Conservation (phyloP, 1,140 invertebrate species). For the Ericerus pela region DNA sequence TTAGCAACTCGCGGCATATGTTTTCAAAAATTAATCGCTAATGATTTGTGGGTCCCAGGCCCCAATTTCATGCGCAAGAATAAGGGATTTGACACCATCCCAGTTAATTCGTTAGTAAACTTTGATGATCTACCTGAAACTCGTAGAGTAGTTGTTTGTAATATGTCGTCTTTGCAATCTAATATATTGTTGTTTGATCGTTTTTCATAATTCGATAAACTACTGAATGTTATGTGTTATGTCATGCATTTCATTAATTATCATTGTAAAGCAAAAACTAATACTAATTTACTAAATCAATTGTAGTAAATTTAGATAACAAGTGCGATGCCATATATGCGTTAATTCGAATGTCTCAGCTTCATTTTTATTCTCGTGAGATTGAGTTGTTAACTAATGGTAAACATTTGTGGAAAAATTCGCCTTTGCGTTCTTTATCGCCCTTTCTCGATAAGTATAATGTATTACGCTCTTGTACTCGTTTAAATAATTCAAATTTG, state of each 20-base stretch:
- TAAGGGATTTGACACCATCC: background rate
- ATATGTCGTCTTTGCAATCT: background rate
- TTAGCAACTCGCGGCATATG: slow-evolving; percentile 12
- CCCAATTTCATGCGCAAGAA: slow-evolving; percentile 11
- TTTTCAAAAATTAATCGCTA: background rate
- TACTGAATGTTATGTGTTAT: background rate
- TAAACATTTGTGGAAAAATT: background rate
- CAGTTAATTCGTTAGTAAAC: background rate
- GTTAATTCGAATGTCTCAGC: background rate
- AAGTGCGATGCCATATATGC: background rate
- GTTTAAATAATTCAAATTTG: no score
- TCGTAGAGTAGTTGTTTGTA: background rate
- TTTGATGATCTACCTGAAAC: background rate
- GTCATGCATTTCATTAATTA: background rate
- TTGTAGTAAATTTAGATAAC: background rate
- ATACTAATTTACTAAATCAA: background rate
- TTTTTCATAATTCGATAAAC: background rate
- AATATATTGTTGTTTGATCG: background rate
- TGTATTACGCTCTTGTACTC: no score
- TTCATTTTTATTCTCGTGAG: background rate
- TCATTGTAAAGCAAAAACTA: background rate
- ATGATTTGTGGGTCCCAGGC: slow-evolving; percentile 12
- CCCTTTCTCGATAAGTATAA: no score
- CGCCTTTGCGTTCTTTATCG: background rate
- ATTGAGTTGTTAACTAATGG: background rate